A percentile compares a stretch with the other conserved stretches of the same genome.
Evolutionary conservation across 2,888 invertebrate genomes (phyloP).

Genomic region (Apocheima hispidaria): DNA sequence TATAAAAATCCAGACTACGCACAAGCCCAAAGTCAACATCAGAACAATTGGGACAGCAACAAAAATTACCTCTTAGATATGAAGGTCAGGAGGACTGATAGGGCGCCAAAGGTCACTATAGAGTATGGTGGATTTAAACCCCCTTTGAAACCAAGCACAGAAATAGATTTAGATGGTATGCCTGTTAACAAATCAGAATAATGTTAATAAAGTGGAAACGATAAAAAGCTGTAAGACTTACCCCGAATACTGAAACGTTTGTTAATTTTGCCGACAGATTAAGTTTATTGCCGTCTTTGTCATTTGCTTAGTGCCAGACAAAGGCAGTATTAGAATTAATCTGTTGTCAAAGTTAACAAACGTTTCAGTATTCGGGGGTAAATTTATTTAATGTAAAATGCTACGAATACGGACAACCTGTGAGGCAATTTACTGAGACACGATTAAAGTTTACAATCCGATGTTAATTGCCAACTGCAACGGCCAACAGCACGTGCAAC

Average conservation of each 20-base stretch:
- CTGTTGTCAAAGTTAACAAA: too few species aligned
- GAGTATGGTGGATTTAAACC: slow-evolving; percentile 95
- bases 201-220: slow-evolving; percentile 11
- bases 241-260: too few species aligned
- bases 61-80: slow-evolving; percentile 65
- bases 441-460: too few species aligned
- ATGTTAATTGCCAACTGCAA: too few species aligned
- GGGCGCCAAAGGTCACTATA: slow-evolving; percentile 83
- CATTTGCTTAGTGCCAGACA: too few species aligned
- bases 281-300: too few species aligned
- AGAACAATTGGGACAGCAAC: slow-evolving; percentile 61
- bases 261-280: too few species aligned
- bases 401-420: background rate
- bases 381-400: slow-evolving; percentile 13
- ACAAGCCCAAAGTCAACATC: slow-evolving; percentile 75
- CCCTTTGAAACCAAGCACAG: slow-evolving; percentile 92
- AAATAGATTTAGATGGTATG: slow-evolving; percentile 91
- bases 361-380: too few species aligned
- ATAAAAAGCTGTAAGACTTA: slow-evolving; percentile 13
- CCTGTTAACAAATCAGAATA: slow-evolving; percentile 79
- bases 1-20: slow-evolving; percentile 63
- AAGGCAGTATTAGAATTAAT: too few species aligned
- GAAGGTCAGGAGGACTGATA: slow-evolving; percentile 83
- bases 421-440: too few species aligned
- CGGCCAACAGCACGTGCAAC: too few species aligned